Evolutionary conservation across 2,797 vertebrate species (phyloP), one percentile per base, ranked within the genome.

Genomic region (Sciurus vulgaris): DNA sequence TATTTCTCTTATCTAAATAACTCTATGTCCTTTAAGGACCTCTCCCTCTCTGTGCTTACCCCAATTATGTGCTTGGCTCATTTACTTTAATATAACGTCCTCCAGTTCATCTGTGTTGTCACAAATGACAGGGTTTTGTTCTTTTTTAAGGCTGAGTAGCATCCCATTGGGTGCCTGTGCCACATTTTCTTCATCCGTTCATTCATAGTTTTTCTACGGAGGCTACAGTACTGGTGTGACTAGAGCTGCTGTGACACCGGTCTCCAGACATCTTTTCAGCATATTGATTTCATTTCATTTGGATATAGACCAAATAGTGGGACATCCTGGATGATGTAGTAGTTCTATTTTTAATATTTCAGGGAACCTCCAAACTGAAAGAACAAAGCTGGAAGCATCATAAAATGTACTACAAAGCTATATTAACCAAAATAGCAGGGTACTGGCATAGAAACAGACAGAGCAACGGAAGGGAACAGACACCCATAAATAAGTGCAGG

Each of bases 1-100:
- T n/a, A 7, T n/a, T 33, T 2, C 13, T 73, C 26, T 26, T 38
- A 30, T 15, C 13, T 63, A 4, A 44, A 4, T 33, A 38, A 49
- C 49, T 49, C 49, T 51, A 41, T 14, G 41, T 30, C 6, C 10
- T 79, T 14, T 69, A 47, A 67, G 69, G 26, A 15, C 2, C 9
- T 38, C 17, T 78, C 9, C 3, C 18, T 10, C 15, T 51, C 33
- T 13, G 59, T 3, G 5, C 3, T 9, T 1, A 3, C 13, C 12
- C 78, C 26, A 69, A 12, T 9, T 77, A 14, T 14, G 6, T 61
- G 13, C 14, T 8, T 38, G n/a, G 7, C 11, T 67, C 18, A 9
- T 77, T 89, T 51, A 26, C 5, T 11, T 17, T 11, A 88, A 49
- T 2, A 77, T 63, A 65, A 33, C 8, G 1, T 38, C 7, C 11